A percentile compares a stretch with the other conserved stretches of the same genome.
Conservation (phyloP, 1,140 invertebrate genomes). For the Caenorhabditis tropicalis region DNA sequence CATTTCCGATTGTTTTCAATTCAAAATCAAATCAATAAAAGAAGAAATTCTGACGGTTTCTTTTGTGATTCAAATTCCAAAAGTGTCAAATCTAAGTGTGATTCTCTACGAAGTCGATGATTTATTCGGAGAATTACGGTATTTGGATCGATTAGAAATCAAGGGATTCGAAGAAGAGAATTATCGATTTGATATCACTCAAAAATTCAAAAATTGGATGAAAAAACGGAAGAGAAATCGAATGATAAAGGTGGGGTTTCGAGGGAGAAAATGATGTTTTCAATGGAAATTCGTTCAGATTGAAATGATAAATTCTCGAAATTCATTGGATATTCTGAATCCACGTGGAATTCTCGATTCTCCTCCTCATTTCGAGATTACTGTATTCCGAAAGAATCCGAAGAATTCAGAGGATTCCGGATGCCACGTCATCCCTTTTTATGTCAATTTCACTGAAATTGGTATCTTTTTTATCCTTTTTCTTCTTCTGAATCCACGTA, state of each 20-base stretch:
- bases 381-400: neutral
- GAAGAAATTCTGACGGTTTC: neutral
- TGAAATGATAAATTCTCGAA: neutral
- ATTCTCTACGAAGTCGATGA: constrained; percentile 3
- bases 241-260: neutral
- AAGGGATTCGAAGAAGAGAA: neutral
- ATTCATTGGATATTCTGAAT: neutral
- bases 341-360: neutral
- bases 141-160: neutral
- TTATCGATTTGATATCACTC: neutral
- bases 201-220: neutral
- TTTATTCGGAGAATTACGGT: neutral
- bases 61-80: neutral
- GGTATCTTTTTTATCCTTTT: neutral
- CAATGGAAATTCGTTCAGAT: neutral
- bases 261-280: too few relatives aligned
- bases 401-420: neutral
- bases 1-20: neutral
- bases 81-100: neutral
- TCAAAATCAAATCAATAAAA: neutral
- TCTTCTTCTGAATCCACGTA: neutral
- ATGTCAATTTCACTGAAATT: constrained; percentile 22
- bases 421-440: neutral
- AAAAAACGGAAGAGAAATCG: neutral
- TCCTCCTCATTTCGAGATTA: neutral